These are phyloP conservation scores for Megalopta genalis DNA, from an alignment of 1,140 invertebrate species.

Conservation along the genomic window DNA sequence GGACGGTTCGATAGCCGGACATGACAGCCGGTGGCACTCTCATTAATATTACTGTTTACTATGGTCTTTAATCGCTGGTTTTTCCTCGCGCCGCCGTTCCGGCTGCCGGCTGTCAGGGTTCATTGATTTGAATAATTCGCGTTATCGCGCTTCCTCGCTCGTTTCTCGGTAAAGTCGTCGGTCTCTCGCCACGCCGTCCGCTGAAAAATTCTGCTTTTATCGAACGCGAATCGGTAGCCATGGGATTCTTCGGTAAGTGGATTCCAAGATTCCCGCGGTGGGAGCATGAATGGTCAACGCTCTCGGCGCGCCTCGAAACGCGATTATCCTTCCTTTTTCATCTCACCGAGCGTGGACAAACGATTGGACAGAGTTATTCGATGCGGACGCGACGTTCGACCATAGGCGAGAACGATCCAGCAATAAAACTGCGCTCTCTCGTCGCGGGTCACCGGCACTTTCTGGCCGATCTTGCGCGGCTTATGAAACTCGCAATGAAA, in stretches of 20 bases:
- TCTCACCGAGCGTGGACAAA: not conserved
- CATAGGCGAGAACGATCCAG: too few relatives aligned
- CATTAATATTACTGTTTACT: constrained; percentile 76
- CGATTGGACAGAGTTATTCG: too few relatives aligned
- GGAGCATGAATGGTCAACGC: not conserved
- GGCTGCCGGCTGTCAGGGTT: constrained; percentile 57
- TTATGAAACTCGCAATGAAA: too few relatives aligned
- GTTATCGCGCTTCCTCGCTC: constrained; percentile 53
- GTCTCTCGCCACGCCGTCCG: not conserved
- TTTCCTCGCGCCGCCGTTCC: constrained; percentile 33
- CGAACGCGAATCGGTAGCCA: constrained; percentile 26
- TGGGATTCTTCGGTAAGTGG: constrained; percentile 24
- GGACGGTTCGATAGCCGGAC: constrained; percentile 57
- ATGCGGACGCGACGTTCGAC: too few relatives aligned
- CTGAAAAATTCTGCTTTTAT: constrained; percentile 31
- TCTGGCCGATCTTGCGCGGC: too few relatives aligned
- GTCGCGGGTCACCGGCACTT: too few relatives aligned
- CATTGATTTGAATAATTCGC: constrained; percentile 62
- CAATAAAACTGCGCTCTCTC: too few relatives aligned
- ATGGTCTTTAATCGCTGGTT: constrained; percentile 62
- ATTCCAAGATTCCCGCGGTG: not conserved
- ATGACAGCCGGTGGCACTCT: constrained; percentile 63
- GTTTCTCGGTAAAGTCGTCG: constrained; percentile 47
- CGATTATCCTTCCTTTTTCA: not conserved
- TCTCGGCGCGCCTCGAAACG: not conserved